Base-by-base conservation (phyloP, 2,797 vertebrate genomes). In the Melanotaenia pygmaea region DNA sequence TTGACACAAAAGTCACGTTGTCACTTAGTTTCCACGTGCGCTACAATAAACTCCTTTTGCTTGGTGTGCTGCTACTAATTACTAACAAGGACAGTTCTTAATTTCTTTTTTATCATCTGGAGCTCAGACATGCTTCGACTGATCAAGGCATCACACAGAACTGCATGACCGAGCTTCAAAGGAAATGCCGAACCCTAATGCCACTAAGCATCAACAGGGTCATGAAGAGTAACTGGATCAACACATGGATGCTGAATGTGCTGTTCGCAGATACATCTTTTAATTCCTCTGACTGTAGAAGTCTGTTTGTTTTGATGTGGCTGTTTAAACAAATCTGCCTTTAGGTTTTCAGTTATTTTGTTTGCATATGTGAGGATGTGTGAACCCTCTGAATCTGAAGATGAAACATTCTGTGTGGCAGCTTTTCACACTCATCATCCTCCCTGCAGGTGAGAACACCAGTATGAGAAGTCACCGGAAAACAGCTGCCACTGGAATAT, bases 101-200 rank as follows among this genome's bases (percentile, higher is more conserved):
- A 50, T n/a, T 50, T 28, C 0, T 60, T 51, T 37, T 60, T 53
- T 1, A 71, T 69, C 69, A 79, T 83, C 12, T 34, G 80, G 72
- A 75, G 34, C 70, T 83, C 16, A 11, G 73, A 64, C 20, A 3
- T n/a, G 13, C 26, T 61, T 53, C 50, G 5, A 35, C 14, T 59
- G 30, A 70, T 68, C 38, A 43, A 45, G 26, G 43, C 26, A 34
- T 34, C 43, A 53, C 9, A 56, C 8, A 54, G 20, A 5, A 0
- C 50, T 38, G 9, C 37, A 38, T 13, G 67, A 26, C 1, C 30
- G 62, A 64, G 22, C 75, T 72, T 81, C 70, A 37, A 37, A 37
- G 35, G 35, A 37, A 37, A 37, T 0, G 12, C 14, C 2, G 56
- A 68, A 7, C 6, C 28, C n/a, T 8, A 30, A 65, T 8, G 56